Conservation (phyloP, 1,140 invertebrate genomes). For the Helicoverpa armigera region DNA sequence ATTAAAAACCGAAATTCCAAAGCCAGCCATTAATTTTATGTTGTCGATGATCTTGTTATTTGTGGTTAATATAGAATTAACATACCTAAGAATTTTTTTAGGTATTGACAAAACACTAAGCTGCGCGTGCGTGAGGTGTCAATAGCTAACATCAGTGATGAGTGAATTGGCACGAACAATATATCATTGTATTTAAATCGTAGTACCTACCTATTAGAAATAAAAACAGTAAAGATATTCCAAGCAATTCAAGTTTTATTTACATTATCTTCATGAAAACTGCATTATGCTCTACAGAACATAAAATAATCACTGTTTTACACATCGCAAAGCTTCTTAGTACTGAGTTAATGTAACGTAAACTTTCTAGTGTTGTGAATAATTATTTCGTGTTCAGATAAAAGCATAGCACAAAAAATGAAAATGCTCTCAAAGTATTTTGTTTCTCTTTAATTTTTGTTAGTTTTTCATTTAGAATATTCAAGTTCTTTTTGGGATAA, state of each 20-base stretch:
- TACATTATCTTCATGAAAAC: neutral
- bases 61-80: no score
- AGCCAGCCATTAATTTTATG: no score
- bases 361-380: slow-evolving; percentile 9
- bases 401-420: neutral
- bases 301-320: slow-evolving; percentile 2
- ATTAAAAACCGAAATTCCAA: no score
- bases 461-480: slow-evolving; percentile 13
- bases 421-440: slow-evolving; percentile 22
- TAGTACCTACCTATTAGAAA: no score
- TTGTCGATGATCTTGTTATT: no score
- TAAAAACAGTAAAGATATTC: no score
- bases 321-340: neutral
- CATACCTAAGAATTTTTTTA: no score
- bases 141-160: no score
- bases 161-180: no score
- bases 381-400: slow-evolving; percentile 16
- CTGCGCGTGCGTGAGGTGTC: no score
- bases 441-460: slow-evolving; percentile 34
- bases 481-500: neutral
- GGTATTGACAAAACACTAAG: no score
- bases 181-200: no score
- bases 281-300: neutral
- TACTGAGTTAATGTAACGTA: slow-evolving; percentile 15
- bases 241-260: neutral